Conservation (phyloP, 2,797 vertebrate genomes). For the Cercopithecus neglectus region DNA sequence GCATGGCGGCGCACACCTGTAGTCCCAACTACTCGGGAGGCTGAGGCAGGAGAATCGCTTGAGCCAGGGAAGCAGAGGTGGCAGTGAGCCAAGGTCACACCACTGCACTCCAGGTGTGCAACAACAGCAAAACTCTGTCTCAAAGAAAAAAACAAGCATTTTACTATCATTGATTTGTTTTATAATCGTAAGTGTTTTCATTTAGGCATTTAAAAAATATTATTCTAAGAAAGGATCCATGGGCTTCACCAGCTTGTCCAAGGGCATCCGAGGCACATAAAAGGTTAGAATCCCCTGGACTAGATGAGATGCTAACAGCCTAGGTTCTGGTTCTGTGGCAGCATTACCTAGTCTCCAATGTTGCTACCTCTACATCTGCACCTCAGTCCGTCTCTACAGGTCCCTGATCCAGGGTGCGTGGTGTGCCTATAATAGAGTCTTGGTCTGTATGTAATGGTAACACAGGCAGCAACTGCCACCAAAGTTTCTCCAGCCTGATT, state of each 20-base stretch:
- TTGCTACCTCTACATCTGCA: neutral
- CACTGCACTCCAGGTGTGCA: neutral
- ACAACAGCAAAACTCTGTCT: neutral
- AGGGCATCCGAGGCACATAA: neutral
- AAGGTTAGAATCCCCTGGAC: neutral
- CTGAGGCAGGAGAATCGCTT: neutral
- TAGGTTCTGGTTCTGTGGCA: neutral
- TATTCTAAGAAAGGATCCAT: neutral
- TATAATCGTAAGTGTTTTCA: neutral
- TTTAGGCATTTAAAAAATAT: neutral
- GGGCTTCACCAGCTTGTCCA: no score
- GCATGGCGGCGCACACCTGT: neutral
- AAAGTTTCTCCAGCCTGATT: neutral
- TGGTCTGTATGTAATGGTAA: neutral
- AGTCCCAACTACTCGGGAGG: neutral
- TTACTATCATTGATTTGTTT: neutral
- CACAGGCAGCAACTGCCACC: neutral
- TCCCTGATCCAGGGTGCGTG: neutral
- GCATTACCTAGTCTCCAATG: accelerated
- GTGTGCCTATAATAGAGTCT: neutral
- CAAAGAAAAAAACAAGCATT: no score
- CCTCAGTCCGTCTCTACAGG: accelerated
- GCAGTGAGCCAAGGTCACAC: neutral
- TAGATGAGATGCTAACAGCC: neutral
- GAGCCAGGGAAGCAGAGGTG: neutral